A percentile compares a stretch with the other conserved stretches of the same genome.
These are phyloP conservation scores for Crotalus helleri DNA, from an alignment of 2,113 vertebrate genomes.

Conservation along the genomic window DNA sequence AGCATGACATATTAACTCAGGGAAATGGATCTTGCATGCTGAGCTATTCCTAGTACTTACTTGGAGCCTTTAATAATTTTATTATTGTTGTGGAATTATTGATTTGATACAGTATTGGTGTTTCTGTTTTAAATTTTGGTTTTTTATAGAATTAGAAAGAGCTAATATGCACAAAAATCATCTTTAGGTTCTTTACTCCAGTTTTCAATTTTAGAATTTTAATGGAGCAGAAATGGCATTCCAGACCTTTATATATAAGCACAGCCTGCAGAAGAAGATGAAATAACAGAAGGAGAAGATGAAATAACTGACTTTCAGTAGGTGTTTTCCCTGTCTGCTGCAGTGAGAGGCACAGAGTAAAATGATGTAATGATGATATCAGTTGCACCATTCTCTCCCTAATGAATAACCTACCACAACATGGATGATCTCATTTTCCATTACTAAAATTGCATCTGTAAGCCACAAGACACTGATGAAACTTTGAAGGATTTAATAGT, in stretches of 20 bases:
- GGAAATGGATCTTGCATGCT: background rate
- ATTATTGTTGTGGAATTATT: background rate
- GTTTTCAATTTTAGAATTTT: constrained; percentile 16
- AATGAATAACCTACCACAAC: constrained; percentile 81
- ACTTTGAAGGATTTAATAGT: constrained; percentile 52
- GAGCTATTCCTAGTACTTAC: background rate
- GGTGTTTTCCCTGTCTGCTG: constrained; percentile 72
- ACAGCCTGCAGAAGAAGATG: constrained; percentile 30
- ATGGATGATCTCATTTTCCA: constrained; percentile 88
- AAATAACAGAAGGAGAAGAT: constrained; percentile 40
- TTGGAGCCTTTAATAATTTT: background rate
- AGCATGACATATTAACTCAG: background rate
- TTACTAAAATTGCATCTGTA: constrained; percentile 86
- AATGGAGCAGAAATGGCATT: constrained; percentile 13
- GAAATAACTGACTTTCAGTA: constrained; percentile 15
- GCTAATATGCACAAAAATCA: background rate
- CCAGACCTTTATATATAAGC: background rate
- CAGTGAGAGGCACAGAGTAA: constrained; percentile 83
- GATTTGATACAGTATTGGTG: background rate
- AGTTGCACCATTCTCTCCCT: constrained; percentile 88
- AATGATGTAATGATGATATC: constrained; percentile 92
- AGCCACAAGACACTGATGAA: constrained; percentile 65
- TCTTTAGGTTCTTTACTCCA: background rate
- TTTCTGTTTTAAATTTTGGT: background rate
- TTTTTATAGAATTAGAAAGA: background rate